phyloP scores from a whole-genome alignment of 37 sponge, comb jelly and placozoan genomes.

The Cliona cf. orientalis region DNA sequence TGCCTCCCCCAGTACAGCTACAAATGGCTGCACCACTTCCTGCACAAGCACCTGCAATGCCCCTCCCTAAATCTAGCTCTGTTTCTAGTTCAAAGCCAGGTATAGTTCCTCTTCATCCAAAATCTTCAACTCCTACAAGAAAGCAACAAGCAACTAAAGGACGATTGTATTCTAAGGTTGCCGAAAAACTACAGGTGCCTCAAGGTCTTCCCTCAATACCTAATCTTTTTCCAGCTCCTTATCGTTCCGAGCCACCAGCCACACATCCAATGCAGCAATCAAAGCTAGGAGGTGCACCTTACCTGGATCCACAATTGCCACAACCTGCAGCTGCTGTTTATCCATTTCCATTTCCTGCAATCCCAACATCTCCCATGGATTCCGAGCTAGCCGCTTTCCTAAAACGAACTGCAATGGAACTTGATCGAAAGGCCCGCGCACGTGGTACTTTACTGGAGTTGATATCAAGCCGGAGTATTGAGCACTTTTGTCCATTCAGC shows the following conservation, averaged over 20 bases:
- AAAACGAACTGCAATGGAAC: background rate
- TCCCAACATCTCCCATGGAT: background rate
- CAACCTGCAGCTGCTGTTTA: too few species aligned
- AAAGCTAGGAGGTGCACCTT: background rate
- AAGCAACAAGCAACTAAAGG: background rate
- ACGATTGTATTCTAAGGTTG: background rate
- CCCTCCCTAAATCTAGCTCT: too few species aligned
- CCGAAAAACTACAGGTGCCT: background rate
- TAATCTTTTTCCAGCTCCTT: background rate
- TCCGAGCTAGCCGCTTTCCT: background rate
- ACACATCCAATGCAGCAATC: background rate
- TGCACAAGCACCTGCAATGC: background rate
- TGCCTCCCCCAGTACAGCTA: background rate
- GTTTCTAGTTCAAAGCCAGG: too few species aligned
- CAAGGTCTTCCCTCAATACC: background rate
- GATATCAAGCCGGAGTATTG: background rate
- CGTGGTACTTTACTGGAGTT: background rate
- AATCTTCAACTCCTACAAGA: background rate
- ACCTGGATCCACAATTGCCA: too few species aligned
- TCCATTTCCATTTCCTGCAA: background rate
- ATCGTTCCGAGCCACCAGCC: background rate
- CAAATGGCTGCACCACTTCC: background rate
- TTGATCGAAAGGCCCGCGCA: background rate
- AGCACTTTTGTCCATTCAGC: slow-evolving; percentile 8
- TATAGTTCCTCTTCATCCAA: background rate